Conservation (phyloP, 2,797 vertebrate genomes). For the Propithecus perrieri region DNA sequence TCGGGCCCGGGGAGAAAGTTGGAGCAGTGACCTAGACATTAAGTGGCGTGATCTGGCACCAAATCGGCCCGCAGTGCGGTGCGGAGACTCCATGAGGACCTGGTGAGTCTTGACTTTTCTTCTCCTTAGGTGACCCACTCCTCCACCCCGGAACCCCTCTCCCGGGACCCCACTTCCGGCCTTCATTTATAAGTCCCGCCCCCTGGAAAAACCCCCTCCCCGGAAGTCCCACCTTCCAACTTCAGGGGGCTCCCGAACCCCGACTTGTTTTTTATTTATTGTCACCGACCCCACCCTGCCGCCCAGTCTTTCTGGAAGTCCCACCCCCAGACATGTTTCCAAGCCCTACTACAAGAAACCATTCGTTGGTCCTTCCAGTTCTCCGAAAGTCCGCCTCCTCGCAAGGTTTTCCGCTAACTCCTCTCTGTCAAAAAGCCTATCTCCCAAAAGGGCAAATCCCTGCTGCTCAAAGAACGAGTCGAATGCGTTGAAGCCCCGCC, state of each 20-base stretch:
- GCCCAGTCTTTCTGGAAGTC: conserved; percentile 16
- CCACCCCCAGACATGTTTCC: neutral
- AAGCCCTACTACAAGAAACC: neutral
- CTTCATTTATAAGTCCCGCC: conserved; percentile 67
- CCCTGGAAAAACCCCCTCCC: conserved; percentile 67
- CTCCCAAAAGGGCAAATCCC: neutral
- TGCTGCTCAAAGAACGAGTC: neutral
- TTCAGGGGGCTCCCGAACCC: conserved; percentile 70
- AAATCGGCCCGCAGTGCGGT: conserved; percentile 83
- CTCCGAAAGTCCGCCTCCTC: neutral
- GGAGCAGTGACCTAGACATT: conserved; percentile 79
- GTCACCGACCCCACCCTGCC: neutral
- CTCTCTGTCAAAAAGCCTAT: neutral
- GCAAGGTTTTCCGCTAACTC: neutral
- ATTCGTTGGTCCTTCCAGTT: neutral
- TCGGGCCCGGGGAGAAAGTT: conserved; percentile 85
- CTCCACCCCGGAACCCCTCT: conserved; percentile 76
- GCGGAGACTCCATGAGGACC: conserved; percentile 87
- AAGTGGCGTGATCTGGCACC: conserved; percentile 59
- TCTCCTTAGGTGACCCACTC: conserved; percentile 6
- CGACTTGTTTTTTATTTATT: conserved; percentile 28
- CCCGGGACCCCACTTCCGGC: conserved; percentile 79
- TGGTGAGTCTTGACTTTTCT: conserved; percentile 74
- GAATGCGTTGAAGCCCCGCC: conserved; percentile 3
- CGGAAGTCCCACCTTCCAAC: conserved; percentile 78